Base-by-base conservation (phyloP, 2,797 vertebrate species). In the Sarcoramphus papa region DNA sequence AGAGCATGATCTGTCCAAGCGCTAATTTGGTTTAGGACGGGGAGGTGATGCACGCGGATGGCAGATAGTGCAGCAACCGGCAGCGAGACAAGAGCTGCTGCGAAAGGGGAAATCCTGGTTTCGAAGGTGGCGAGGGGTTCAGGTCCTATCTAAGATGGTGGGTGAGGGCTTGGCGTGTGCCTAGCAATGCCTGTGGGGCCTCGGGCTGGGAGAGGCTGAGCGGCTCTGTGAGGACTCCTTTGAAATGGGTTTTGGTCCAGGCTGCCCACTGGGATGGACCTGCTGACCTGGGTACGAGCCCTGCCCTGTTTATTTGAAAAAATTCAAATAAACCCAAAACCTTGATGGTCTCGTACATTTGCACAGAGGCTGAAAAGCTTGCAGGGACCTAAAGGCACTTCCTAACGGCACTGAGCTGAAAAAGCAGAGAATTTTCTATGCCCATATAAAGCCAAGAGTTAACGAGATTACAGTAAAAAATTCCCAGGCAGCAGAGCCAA, bases 391-490 rank as follows among this genome's bases (percentile, higher is more conserved):
- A 88, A 89, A 87, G 79, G 43, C 57, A 64, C 64, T 95, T 97
- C 91, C 91, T 94, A 94, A 90, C 5, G 9, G 57, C 67, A 35
- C 89, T 74, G 79, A 93, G 78, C 70, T 95, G 84, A 72, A 95
- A 96, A 96, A 96, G 73, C 82, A 53, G 67, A 77, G 89, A 88
- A 90, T 97, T 95, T 91, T 92, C 78, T 95, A 78, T 96, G 94
- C 50, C 96, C 90, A 90, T 97, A 97, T 85, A 97, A 97, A 97
- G 90, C 92, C 74, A 93, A 93, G 74, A 94, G 89, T 94, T 97
- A 95, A 96, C 56, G 18, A 92, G 96, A 96, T 97, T 96, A 96
- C 91, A 96, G 88, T 41, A 92, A 94, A 96, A 97, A 85, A 69
- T 75, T 97, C 95, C 73, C 81, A 64, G 75, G 76, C 88, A 92